Conservation (phyloP, 2,113 vertebrate species). For the Cavia aperea region DNA sequence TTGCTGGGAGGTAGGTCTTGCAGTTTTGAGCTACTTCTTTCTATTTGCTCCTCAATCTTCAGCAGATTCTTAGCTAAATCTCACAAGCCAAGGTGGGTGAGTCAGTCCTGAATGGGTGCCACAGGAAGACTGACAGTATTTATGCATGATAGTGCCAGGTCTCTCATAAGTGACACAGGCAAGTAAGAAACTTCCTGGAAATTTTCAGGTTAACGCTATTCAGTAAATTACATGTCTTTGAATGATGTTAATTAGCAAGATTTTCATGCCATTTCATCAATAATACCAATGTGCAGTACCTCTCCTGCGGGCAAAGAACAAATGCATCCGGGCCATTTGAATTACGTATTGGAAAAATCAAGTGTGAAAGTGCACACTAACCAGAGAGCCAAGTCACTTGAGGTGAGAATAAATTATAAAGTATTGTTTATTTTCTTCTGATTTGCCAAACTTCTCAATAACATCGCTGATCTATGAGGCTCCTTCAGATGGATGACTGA, state of each 20-base stretch:
- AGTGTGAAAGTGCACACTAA: background rate
- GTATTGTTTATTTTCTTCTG: background rate
- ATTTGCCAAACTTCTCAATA: background rate
- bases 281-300: background rate
- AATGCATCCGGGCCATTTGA: background rate
- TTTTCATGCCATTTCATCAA: background rate
- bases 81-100: background rate
- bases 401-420: background rate
- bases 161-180: background rate
- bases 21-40: background rate
- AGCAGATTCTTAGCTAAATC: background rate
- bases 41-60: background rate
- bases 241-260: background rate
- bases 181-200: background rate
- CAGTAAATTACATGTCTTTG: background rate
- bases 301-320: background rate
- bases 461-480: background rate
- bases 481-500: background rate
- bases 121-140: background rate
- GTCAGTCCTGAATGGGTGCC: background rate
- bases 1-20: fast-evolving
- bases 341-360: background rate
- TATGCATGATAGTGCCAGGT: too few species aligned
- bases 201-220: background rate
- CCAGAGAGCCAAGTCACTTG: background rate